phyloP scores from a whole-genome alignment of 2,797 vertebrate genomes.

The Acrocephalus scirpaceus region DNA sequence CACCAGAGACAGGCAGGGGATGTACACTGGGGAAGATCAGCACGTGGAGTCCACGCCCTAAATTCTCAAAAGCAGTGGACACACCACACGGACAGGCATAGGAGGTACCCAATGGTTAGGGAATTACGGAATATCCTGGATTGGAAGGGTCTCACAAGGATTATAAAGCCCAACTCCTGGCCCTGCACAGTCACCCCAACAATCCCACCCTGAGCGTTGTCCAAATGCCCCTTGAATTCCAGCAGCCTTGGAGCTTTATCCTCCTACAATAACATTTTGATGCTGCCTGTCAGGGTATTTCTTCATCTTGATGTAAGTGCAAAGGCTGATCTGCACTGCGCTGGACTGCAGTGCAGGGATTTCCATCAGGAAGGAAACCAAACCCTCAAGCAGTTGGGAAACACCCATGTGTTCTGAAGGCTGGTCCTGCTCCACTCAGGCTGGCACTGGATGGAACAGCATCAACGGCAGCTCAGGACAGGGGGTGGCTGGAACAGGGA shows the following conservation, averaged over 20 bases:
- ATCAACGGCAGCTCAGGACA: not conserved
- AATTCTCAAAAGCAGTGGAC: not conserved
- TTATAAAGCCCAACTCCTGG: not conserved
- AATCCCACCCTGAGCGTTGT: not conserved
- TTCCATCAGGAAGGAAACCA: not conserved
- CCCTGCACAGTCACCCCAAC: not conserved
- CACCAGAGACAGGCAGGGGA: not conserved
- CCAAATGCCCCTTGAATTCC: not conserved
- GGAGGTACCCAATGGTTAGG: not conserved
- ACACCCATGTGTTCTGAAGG: not conserved
- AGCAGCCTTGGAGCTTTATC: not conserved
- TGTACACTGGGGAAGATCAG: not conserved
- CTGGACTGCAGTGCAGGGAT: not conserved
- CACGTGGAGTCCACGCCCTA: not conserved
- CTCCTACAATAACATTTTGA: not conserved
- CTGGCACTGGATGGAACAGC: rapidly evolving
- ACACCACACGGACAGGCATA: not conserved
- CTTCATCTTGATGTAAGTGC: rapidly evolving
- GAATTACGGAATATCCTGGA: not conserved
- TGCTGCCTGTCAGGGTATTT: not conserved
- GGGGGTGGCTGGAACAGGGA: not conserved
- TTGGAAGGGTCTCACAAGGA: not conserved
- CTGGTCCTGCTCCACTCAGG: not conserved
- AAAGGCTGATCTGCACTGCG: not conserved
- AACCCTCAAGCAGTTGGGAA: not conserved